Base-by-base conservation (phyloP, 2,113 vertebrate genomes). In the Chaenogobius annularis region DNA sequence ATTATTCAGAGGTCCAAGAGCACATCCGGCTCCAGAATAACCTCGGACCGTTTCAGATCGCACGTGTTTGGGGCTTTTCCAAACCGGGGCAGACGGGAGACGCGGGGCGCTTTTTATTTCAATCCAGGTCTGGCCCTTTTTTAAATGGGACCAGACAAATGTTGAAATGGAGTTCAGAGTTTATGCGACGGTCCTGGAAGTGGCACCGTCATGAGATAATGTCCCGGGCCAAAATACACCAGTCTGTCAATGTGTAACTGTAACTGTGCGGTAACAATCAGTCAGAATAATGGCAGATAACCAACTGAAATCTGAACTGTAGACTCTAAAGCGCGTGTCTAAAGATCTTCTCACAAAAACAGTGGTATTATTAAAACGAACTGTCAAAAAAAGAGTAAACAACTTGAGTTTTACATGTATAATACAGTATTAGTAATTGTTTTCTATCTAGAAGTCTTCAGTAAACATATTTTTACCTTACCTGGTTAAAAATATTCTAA, bases 81-180 rank as follows among this genome's bases (percentile, higher is more conserved):
- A 68, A 58, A 66, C 19, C 55, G 71, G 68, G 63, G 64, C 79
- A 44, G 80, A 69, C 85, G 4, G 26, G 70, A 81, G 47, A 35
- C 19, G 52, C 31, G 62, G 63, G 76, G 63, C 68, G 3, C 66
- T 61, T 66, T 31, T 77, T 71, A 66, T 61, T 78, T 71, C 67
- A 75, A 83, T 73, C 76, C 69, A n/a, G 20, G 79, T 78, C 83
- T 72, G 37, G 0, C 70, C 54, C n/a, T n/a, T n/a, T 73, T 80
- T 67, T 58, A 58, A 58, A 64, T 73, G 77, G 84, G 85, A 81
- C 75, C 82, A 82, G 82, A 75, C 77, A n/a, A 72, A 68, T 67
- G 55, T 55, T 65, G 69, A 54, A 66, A 35, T 35, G 35, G 58
- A 31, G 13, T 61, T 17, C 26, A 35, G 14, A 26, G 58, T 35